Evolutionary conservation across 2,113 vertebrate genomes (phyloP).

Genomic region (Lampris megalopsis): DNA sequence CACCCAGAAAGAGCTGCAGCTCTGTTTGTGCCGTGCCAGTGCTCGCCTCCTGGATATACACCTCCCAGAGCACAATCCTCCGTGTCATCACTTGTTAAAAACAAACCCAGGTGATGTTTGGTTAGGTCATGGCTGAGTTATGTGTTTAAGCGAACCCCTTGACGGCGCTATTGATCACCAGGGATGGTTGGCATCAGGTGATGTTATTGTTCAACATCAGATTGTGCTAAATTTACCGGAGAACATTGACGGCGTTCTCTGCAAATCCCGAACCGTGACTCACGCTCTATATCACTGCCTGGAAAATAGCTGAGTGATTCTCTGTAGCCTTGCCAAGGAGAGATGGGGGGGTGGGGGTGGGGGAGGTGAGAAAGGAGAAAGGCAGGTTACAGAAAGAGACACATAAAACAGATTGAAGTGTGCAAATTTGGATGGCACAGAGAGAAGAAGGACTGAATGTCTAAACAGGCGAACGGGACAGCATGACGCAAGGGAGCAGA

Average conservation of each 20-base stretch:
- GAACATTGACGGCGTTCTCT: constrained; percentile 34
- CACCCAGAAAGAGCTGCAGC: constrained; percentile 19
- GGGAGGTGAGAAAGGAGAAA: neutral
- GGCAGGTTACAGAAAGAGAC: constrained; percentile 43
- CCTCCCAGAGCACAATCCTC: neutral
- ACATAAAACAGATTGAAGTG: constrained; percentile 40
- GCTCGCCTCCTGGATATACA: neutral
- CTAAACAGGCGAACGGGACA: constrained; percentile 14
- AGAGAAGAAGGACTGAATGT: constrained; percentile 10
- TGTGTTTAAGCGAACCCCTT: constrained; percentile 24
- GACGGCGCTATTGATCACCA: constrained; percentile 39
- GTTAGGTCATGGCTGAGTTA: constrained; percentile 38
- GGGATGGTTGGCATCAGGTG: constrained; percentile 27
- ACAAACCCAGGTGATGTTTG: constrained; percentile 9
- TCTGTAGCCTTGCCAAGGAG: constrained; percentile 48
- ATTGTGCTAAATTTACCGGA: constrained; percentile 28
- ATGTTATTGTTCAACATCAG: constrained; percentile 3
- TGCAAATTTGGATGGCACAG: constrained; percentile 35
- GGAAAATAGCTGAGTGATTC: constrained; percentile 61
- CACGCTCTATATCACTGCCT: constrained; percentile 41
- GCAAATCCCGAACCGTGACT: constrained; percentile 58
- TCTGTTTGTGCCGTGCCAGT: constrained; percentile 20
- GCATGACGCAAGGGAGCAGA: constrained; percentile 41
- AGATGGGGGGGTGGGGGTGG: constrained; percentile 9
- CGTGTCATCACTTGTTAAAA: constrained; percentile 1